Conservation (phyloP, 2,888 invertebrate species). For the Platycheirus rosarum region DNA sequence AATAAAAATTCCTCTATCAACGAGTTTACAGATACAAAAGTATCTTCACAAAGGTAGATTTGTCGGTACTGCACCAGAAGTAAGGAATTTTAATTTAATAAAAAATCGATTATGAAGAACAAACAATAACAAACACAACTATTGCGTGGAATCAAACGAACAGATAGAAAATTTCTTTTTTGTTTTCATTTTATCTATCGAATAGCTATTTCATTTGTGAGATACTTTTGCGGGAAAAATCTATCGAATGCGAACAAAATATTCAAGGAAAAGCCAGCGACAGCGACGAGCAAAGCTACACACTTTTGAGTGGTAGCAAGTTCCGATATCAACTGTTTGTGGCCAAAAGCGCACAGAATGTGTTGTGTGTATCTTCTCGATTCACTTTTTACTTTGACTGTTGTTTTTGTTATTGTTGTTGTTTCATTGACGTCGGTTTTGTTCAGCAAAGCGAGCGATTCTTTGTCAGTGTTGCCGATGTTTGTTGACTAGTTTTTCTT, state of each 20-base stretch:
- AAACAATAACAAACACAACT: constrained; percentile 59
- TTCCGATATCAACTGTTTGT: constrained; percentile 74
- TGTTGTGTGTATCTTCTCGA: constrained; percentile 73
- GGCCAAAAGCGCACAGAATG: constrained; percentile 73
- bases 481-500: constrained; percentile 28
- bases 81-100: constrained; percentile 8
- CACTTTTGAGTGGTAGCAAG: constrained; percentile 71
- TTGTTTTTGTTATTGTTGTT: constrained; percentile 58
- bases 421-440: constrained; percentile 42
- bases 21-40: constrained; percentile 33
- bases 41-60: constrained; percentile 23
- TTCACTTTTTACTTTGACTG: constrained; percentile 72
- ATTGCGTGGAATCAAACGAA: background rate
- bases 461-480: constrained; percentile 59
- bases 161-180: constrained; percentile 25
- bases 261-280: constrained; percentile 3
- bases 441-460: constrained; percentile 20
- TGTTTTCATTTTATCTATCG: background rate
- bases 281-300: constrained; percentile 62
- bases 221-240: constrained; percentile 47
- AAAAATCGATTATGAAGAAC: constrained; percentile 5
- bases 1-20: constrained; percentile 41
- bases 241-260: constrained; percentile 31
- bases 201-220: constrained; percentile 22
- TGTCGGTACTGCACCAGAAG: background rate